Evolutionary conservation across 2,797 vertebrate genomes (phyloP), one percentile per base, ranked within the genome.

Genomic region (Sebastes wilsoni): DNA sequence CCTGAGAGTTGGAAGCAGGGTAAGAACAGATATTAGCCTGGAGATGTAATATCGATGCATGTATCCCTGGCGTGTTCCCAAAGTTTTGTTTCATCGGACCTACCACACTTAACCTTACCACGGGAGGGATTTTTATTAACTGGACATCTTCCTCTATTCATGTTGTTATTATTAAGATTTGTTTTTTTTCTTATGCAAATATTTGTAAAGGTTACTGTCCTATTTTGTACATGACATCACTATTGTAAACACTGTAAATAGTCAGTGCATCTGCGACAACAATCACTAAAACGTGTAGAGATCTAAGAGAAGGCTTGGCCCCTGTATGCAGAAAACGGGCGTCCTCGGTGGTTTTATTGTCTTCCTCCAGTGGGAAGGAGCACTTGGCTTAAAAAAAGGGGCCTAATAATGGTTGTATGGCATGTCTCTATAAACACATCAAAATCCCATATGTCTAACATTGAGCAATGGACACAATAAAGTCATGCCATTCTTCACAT

Each of bases 241-340:
- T 93, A 88, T 94, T 96, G 95, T 95, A 95, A 91, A 96, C 93
- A 93, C 68, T 96, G 95, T 96, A 96, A 91, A 96, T 96, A 96
- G 61, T 90, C 88, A 90, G 88, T 90, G 90, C 94, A 89, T 95
- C 92, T 94, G 96, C 94, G 95, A 96, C 94, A 95, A 92, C 95
- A 96, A 96, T 96, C 95, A 96, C 90, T 88, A 66, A 89, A 89
- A 89, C 80, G 71, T 83, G 79, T 85, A 89, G 80, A 89, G 88
- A 91, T 90, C 75, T 87, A 91, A 92, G 82, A 87, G 84, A 79
- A 88, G 77, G 80, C 79, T 52, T 72, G 83, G 87, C 81, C 80
- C 76, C 65, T 87, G 83, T 87, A 86, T 90, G 88, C 89, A 90
- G 87, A 92, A 74, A 84, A 73, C 16, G 38, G 38, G 81, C 64